Percentiles rank a stretch among this genome's conserved stretches.
Conservation (phyloP, 2,797 vertebrate species). For the Heterohyrax brucei region DNA sequence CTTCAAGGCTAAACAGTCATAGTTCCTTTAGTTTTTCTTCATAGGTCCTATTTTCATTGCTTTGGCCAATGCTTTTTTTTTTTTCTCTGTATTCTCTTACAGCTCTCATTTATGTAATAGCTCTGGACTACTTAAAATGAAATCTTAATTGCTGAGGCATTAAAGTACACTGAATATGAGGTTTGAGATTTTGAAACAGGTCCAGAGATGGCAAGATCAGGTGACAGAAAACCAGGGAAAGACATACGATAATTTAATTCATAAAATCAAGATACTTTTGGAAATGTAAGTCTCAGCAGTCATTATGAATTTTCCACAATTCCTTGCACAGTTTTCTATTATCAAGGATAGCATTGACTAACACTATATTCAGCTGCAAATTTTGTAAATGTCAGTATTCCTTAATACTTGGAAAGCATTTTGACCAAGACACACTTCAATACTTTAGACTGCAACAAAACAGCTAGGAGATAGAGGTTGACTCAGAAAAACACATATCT, state of each 20-base stretch:
- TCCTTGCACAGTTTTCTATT: slow-evolving; percentile 45
- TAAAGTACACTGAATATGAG: neutral
- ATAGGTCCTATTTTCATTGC: slow-evolving; percentile 43
- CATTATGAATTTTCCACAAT: slow-evolving; percentile 41
- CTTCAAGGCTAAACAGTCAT: slow-evolving; percentile 54
- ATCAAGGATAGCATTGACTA: slow-evolving; percentile 45
- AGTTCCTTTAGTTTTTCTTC: slow-evolving; percentile 45
- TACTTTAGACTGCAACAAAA: slow-evolving; percentile 65
- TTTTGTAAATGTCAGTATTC: slow-evolving; percentile 66
- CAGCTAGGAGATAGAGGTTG: slow-evolving; percentile 1
- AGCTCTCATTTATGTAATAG: slow-evolving; percentile 7
- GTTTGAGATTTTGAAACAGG: neutral
- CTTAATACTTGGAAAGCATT: slow-evolving; percentile 50
- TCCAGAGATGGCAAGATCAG: neutral
- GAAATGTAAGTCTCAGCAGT: slow-evolving; percentile 45
- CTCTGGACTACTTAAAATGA: neutral
- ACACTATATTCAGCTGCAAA: slow-evolving; percentile 56
- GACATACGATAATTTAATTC: neutral
- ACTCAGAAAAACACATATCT: slow-evolving; percentile 62
- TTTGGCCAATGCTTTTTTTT: neutral
- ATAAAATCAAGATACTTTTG: slow-evolving; percentile 33
- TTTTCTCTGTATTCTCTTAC: neutral
- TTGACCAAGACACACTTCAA: slow-evolving; percentile 33
- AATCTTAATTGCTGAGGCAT: slow-evolving; percentile 24
- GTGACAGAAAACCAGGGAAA: neutral